phyloP scores from a whole-genome alignment of 2,113 vertebrate genomes.

The human region DNA sequence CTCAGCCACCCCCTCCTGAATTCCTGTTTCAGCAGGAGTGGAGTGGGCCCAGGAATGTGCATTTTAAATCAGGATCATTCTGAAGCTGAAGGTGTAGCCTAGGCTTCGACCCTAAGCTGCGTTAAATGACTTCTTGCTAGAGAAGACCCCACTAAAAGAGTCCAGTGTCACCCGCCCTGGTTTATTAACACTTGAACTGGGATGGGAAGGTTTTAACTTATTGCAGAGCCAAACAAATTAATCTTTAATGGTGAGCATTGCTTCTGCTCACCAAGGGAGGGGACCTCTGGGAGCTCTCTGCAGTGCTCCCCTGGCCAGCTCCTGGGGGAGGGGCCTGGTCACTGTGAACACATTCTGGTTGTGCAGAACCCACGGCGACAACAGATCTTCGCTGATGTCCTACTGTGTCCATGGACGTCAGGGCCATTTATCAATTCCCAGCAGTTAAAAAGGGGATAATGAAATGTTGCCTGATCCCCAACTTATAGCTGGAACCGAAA shows the following conservation, averaged over 20 bases:
- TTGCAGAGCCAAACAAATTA: not conserved
- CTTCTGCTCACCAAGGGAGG: not conserved
- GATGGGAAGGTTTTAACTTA: not conserved
- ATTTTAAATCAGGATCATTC: not conserved
- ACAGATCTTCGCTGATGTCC: fast-evolving
- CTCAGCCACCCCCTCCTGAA: fast-evolving
- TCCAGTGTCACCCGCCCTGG: not conserved
- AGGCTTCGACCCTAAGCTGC: too few species aligned
- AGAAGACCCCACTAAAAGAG: fast-evolving
- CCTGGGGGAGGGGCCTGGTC: too few species aligned
- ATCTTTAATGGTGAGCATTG: not conserved
- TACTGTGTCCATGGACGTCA: fast-evolving
- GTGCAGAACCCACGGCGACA: fast-evolving
- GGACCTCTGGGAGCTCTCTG: fast-evolving
- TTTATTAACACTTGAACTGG: not conserved
- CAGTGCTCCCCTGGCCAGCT: fast-evolving
- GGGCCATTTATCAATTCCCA: not conserved
- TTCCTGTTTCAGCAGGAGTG: not conserved
- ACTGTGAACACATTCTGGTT: fast-evolving
- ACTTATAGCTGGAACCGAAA: fast-evolving
- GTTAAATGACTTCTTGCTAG: not conserved
- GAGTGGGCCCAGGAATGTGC: not conserved
- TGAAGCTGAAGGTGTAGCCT: fast-evolving
- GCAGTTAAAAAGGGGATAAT: too few species aligned
- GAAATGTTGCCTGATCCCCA: fast-evolving